Base-by-base conservation (phyloP, 2,797 vertebrate genomes). In the Morelia viridis region DNA sequence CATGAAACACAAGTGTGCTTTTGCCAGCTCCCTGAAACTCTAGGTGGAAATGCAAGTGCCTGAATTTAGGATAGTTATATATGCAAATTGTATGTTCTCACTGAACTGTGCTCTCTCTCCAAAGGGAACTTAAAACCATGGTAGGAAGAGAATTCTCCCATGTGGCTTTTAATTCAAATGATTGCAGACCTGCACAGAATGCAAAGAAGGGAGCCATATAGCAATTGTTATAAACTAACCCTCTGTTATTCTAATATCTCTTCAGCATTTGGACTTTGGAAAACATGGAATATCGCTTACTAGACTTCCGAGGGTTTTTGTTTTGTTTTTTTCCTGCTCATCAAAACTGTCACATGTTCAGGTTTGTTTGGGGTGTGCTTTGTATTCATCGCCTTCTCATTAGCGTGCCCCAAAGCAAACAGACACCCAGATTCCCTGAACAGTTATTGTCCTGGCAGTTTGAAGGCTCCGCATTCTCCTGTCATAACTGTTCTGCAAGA, bases 351-450 rank as follows among this genome's bases (percentile, higher is more conserved):
- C 35, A 71, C 46, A 28, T 60, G 15, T 10, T 62, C 56, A 0
- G 0, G 56, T 90, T 94, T 92, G 50, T 85, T 64, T 91, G 65
- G 24, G 19, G 0, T 15, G 2, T 76, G 56, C n/a, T 46, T 61
- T 88, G 35, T 7, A 12, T 1, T 10, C 86, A 71, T 58, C 60
- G 19, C 88, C 9, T 35, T 94, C 93, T 94, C 71, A 80, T 24
- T 87, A 58, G 7, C 62, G 12, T 91, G 76, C 89, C 84, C 28
- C 26, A 53, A 91, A 80, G 24, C 41, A 61, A n/a, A n/a, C 35
- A 46, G 28, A n/a, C 28, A 71, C 0, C 1, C n/a, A 0, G 0
- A 50, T 71, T 60, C 58, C 22, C 56, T 88, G 50, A 22, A 62
- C 46, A 46, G 71, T 11, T 22, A 46, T 80, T 80, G 71, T 80